Evolutionary conservation across 2,888 invertebrate genomes (phyloP).

Genomic region (Acholoe squamosa): DNA sequence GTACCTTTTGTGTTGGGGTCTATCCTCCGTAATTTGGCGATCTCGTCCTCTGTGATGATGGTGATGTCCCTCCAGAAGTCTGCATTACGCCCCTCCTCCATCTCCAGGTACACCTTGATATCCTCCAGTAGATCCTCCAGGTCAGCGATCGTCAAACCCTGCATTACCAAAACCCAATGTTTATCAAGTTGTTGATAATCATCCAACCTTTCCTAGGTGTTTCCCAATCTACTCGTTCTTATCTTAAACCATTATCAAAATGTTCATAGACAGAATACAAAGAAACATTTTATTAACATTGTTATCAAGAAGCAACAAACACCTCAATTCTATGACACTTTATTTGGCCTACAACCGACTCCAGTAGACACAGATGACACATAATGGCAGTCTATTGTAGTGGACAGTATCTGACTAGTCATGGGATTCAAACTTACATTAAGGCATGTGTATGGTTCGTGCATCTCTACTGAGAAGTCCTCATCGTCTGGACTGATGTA

Average conservation of each 20-base stretch:
- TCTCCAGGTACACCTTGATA: slow-evolving; percentile 93
- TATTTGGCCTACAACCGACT: too few species aligned
- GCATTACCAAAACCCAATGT: background rate
- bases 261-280: too few species aligned
- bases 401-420: background rate
- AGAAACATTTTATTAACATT: too few species aligned
- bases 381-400: too few species aligned
- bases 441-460: slow-evolving; percentile 97
- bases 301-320: too few species aligned
- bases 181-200: background rate
- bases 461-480: slow-evolving; percentile 97
- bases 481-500: slow-evolving; percentile 93
- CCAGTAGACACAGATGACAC: too few species aligned
- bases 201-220: too few species aligned
- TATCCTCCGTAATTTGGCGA: slow-evolving; percentile 90
- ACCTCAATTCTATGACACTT: too few species aligned
- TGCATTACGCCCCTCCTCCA: slow-evolving; percentile 93
- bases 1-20: slow-evolving; percentile 83
- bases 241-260: too few species aligned
- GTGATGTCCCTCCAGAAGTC: slow-evolving; percentile 98
- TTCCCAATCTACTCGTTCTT: too few species aligned
- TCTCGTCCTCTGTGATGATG: slow-evolving; percentile 95
- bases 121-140: slow-evolving; percentile 97
- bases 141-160: slow-evolving; percentile 92
- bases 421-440: slow-evolving; percentile 85